Evolutionary conservation across 1,140 invertebrate genomes (phyloP), one percentile per base, ranked within the genome.

Genomic region (Drosophila pruinosa): DNA sequence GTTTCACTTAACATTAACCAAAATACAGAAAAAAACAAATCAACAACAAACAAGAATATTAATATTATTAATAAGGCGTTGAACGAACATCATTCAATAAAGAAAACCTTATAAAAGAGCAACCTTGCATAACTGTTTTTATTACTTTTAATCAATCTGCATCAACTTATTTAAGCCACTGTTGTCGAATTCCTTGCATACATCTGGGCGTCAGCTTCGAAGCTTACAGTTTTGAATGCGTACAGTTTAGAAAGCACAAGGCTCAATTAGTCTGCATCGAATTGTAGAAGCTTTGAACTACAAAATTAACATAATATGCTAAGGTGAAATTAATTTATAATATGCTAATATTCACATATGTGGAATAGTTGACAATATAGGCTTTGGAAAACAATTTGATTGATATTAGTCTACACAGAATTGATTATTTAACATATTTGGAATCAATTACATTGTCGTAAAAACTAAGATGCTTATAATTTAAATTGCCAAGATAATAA

Each of bases 31-130:
- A 45, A 34, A 58, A 47, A 79, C 36, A 75, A 82, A 72, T 76
- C 54, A 62, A 78, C 59, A 80, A 70, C 47, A 72, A n/a, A 72
- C 41, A 72, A 72, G 15, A 54, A 36, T 24, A 54, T 15, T 22
- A 56, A 62, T 43, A 69, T 64, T 38, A 17, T 36, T 43, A 12
- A n/a, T 38, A 73, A 62, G 63, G 41, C 62, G 50, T 73, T 77
- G 53, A 78, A 71, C 59, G 39, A 86, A 77, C 69, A 85, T 58
- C 82, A 58, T 85, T 81, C 80, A 83, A 83, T 83, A 85, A 85
- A 64, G 61, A 47, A 19, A 63, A 86, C 77, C 77, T 75, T 57
- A 71, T 56, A 10, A 65, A 72, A 77, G 65, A 85, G 73, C 69
- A 86, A 81, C 48, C 70, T 36, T 17, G 12, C 10, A 26, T 8